Evolutionary conservation across 2,888 invertebrate species (phyloP), one percentile per base, ranked within the genome.

Genomic region (Gisinianus flammeolus): DNA sequence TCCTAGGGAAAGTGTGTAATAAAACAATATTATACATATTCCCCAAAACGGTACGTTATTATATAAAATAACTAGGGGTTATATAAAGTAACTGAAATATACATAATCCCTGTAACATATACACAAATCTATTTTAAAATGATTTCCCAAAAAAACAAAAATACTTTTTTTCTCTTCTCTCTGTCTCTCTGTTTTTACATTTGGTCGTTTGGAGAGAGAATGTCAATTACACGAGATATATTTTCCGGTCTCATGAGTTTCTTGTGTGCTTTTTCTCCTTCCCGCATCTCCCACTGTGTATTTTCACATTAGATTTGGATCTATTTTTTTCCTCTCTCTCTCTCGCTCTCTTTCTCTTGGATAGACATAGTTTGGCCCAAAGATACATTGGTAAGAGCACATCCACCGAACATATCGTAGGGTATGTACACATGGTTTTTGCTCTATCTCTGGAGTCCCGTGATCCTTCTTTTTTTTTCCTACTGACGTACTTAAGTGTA

Each of bases 141-240:
- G 16, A 56, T 56, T 56, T 19, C 19, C n/a, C 4, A 12, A 19
- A n/a, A 22, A 56, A n/a, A 22, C n/a, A 22, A 12, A 56, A 56
- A 56, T 56, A 56, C 22, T 56, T 56, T n/a, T 56, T 56, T 56
- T 12, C 19, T 56, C 16, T 56, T 56, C 22, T 56, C 56, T 44
- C 16, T 44, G 44, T 4, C 19, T 44, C 16, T 44, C 16, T 44
- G 44, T 44, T 26, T 26, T 28, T 5, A 16, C 26, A 28, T n/a
- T 26, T 35, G 35, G 35, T 35, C 5, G 35, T 62, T 26, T n/a
- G 62, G 26, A 16, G 28, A 68, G 44, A 66, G 74, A 64, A 74
- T 74, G 74, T 64, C 74, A 74, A 74, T 66, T 67, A 74, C 74
- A 66, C 12, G 52, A 64, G 74, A 74, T 74, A 74, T 66, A 66